Evolutionary conservation across 2,888 invertebrate species (phyloP), one percentile per base, ranked within the genome.

Genomic region (Tricholauxania praeusta): DNA sequence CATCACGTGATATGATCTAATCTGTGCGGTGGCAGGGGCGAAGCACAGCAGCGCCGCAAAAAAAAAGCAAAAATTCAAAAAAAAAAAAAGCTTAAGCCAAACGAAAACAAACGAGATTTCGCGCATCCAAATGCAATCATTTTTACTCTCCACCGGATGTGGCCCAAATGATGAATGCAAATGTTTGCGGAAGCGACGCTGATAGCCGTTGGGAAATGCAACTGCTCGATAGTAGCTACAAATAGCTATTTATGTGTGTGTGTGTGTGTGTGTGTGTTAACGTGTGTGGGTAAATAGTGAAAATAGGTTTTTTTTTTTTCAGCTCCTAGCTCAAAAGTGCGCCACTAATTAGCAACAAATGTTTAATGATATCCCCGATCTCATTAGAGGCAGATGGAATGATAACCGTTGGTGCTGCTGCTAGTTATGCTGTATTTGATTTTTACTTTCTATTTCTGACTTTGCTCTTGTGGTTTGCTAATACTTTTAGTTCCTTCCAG

Each of bases 281-380:
- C 19, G 65, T 65, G 65, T 65, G 3, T 64, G 19, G 7, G 47
- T 49, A 12, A 19, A 48, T 63, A 19, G 51, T 22, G 22, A n/a
- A 49, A 57, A 57, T 57, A 12, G 57, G 28, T 15, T 57, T 22
- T n/a, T n/a, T 57, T 15, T 57, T 22, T n/a, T n/a, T 57, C 28
- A 22, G 28, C 17, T 57, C 1, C 17, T 6, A 8, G 53, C 53
- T 17, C n/a, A n/a, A 53, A 53, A 53, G 53, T 53, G 53, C 53
- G 74, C 76, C 75, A 73, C 77, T 78, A 78, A 78, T 78, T 78
- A 76, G 74, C 73, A 73, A 65, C 76, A 77, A 78, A 73, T 77
- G 71, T 76, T 63, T 63, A 63, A 63, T 63, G 63, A 63, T 19
- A 47, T 39, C 12, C 63, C 17, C 39, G 39, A 39, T 39, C 39